phyloP scores from a whole-genome alignment of 2,888 invertebrate species.

The Dolomedes plantarius region DNA sequence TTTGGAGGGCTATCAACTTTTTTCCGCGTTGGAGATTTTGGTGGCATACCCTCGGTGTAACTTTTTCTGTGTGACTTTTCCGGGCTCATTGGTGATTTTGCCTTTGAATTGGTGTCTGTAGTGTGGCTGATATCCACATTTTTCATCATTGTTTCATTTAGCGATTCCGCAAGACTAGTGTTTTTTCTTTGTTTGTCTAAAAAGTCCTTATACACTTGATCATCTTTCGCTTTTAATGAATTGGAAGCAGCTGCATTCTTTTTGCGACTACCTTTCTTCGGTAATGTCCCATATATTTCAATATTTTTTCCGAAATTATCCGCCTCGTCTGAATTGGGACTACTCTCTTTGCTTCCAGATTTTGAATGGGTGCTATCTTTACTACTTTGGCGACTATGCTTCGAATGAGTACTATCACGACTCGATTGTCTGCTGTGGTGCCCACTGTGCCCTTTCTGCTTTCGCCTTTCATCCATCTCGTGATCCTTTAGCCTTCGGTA shows the following conservation, averaged over 20 bases:
- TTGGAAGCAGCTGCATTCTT: conserved; percentile 61
- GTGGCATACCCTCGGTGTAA: conserved; percentile 11
- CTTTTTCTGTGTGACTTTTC: conserved; percentile 43
- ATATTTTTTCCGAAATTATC: conserved; percentile 65
- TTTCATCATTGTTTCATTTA: conserved; percentile 51
- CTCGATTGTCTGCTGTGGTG: conserved; percentile 82
- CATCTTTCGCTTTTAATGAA: conserved; percentile 72
- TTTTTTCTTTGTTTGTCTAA: conserved; percentile 66
- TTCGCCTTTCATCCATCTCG: conserved; percentile 72
- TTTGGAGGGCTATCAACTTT: conserved; percentile 34
- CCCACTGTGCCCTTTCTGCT: conserved; percentile 62
- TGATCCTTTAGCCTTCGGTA: conserved; percentile 83
- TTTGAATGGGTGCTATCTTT: conserved; percentile 72
- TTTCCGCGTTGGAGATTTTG: conserved; percentile 52
- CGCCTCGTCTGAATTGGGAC: conserved; percentile 41
- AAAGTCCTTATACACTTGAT: conserved; percentile 69
- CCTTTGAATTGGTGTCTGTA: conserved; percentile 29
- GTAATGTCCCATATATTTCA: conserved; percentile 93
- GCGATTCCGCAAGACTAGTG: conserved; percentile 39
- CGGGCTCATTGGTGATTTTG: neutral
- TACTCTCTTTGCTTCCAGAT: conserved; percentile 61
- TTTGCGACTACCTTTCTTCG: conserved; percentile 85
- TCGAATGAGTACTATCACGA: conserved; percentile 77
- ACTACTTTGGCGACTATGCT: conserved; percentile 73
- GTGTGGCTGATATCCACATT: conserved; percentile 39